These are phyloP conservation scores for Acanthiza pusilla DNA, from an alignment of 2,797 vertebrate genomes.

Conservation along the genomic window DNA sequence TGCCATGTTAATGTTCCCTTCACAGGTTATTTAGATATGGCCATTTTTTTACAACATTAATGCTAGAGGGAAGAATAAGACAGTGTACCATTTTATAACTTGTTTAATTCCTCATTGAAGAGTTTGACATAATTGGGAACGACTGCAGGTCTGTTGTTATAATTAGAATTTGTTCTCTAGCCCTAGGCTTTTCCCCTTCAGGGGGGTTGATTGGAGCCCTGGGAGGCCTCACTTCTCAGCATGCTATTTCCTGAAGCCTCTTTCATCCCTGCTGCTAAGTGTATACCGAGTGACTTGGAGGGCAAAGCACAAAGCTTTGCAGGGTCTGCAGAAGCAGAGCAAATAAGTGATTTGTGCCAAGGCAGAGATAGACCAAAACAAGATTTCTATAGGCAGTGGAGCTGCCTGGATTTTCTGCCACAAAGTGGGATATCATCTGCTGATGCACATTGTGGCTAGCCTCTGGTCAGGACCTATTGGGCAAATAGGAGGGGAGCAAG, in stretches of 20 bases:
- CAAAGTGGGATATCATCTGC: not conserved
- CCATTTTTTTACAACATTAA: not conserved
- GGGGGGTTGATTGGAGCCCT: conserved; percentile 58
- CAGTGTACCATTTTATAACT: not conserved
- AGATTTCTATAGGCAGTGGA: not conserved
- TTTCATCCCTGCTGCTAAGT: conserved; percentile 54
- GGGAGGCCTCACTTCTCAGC: conserved; percentile 64
- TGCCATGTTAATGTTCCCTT: not conserved
- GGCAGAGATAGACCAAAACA: not conserved
- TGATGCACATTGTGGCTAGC: not conserved
- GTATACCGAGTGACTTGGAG: conserved; percentile 12
- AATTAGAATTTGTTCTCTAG: conserved; percentile 66
- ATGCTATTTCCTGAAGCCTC: conserved; percentile 61
- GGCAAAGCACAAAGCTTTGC: conserved; percentile 15
- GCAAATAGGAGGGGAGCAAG: not conserved
- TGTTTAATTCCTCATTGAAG: conserved; percentile 20
- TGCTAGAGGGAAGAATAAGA: not conserved
- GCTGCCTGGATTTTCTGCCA: not conserved
- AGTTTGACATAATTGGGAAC: conserved; percentile 46
- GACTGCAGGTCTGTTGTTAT: conserved; percentile 63
- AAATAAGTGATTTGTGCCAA: not conserved
- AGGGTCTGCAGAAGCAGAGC: not conserved
- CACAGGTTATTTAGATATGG: not conserved
- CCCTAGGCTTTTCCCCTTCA: conserved; percentile 56
- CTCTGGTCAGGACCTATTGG: not conserved